These are phyloP conservation scores for Selenia dentaria DNA, from an alignment of 2,888 invertebrate genomes.

Conservation along the genomic window DNA sequence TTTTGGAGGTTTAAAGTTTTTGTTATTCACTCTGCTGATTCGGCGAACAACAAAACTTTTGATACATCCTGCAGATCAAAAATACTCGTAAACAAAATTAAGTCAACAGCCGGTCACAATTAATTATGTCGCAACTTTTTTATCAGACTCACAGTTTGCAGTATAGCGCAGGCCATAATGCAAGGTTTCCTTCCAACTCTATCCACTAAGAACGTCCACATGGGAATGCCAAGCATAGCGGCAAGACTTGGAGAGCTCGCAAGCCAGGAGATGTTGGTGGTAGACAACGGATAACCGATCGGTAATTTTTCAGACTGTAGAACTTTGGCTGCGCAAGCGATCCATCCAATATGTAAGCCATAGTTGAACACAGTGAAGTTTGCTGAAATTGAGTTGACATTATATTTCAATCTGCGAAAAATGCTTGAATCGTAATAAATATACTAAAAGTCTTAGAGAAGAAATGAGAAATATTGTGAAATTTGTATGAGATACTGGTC, in stretches of 20 bases:
- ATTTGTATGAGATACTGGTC: too few relatives aligned
- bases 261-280: constrained; percentile 59
- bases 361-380: constrained; percentile 58
- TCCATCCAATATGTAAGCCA: constrained; percentile 64
- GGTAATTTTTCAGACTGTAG: constrained; percentile 52
- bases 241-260: constrained; percentile 43
- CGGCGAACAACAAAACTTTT: too few relatives aligned
- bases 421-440: background rate
- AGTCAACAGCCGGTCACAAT: too few relatives aligned
- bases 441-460: too few relatives aligned
- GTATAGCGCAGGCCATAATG: background rate
- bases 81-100: too few relatives aligned
- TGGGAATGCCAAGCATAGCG: background rate
- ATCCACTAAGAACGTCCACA: constrained; percentile 4
- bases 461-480: too few relatives aligned
- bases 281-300: constrained; percentile 47
- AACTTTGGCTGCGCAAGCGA: constrained; percentile 59
- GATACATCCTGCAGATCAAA: too few relatives aligned
- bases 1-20: too few relatives aligned
- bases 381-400: constrained; percentile 41
- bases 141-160: background rate
- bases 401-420: background rate
- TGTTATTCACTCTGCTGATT: too few relatives aligned
- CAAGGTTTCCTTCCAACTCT: constrained; percentile 10
- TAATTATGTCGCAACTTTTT: too few relatives aligned